A percentile compares a stretch with the other conserved stretches of the same genome.
Conservation (phyloP, 2,113 vertebrate genomes). For the Verasper variegatus region DNA sequence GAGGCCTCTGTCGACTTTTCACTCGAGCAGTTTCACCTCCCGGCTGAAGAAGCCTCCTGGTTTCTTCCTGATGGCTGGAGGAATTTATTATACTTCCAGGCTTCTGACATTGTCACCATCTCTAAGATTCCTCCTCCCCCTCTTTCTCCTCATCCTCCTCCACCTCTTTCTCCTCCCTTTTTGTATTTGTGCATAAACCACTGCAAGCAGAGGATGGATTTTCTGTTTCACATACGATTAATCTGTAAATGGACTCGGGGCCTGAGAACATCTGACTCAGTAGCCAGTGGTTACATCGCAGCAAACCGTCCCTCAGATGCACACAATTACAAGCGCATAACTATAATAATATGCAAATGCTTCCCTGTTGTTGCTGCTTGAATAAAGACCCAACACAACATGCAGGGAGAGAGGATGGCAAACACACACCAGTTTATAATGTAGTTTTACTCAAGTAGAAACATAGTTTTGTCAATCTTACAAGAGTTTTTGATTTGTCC, state of each 20-base stretch:
- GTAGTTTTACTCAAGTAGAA: neutral
- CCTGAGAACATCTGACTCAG: slow-evolving; percentile 6
- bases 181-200: slow-evolving; percentile 44
- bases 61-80: slow-evolving; percentile 29
- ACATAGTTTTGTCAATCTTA: neutral
- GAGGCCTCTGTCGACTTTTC: slow-evolving; percentile 37
- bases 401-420: too few species aligned
- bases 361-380: neutral
- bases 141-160: neutral
- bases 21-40: neutral
- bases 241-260: slow-evolving; percentile 21
- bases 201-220: slow-evolving; percentile 49
- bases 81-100: slow-evolving; percentile 51
- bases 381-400: neutral
- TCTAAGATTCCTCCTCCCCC: slow-evolving; percentile 13
- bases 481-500: neutral
- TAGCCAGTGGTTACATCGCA: neutral
- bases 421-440: neutral
- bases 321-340: slow-evolving; percentile 15
- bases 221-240: slow-evolving; percentile 51
- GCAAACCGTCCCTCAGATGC: slow-evolving; percentile 18
- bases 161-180: slow-evolving; percentile 5
- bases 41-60: slow-evolving; percentile 11
- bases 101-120: slow-evolving; percentile 44
- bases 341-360: slow-evolving; percentile 8